These are phyloP conservation scores for Calliopsis andreniformis DNA, from an alignment of 1,140 invertebrate species.

Conservation along the genomic window DNA sequence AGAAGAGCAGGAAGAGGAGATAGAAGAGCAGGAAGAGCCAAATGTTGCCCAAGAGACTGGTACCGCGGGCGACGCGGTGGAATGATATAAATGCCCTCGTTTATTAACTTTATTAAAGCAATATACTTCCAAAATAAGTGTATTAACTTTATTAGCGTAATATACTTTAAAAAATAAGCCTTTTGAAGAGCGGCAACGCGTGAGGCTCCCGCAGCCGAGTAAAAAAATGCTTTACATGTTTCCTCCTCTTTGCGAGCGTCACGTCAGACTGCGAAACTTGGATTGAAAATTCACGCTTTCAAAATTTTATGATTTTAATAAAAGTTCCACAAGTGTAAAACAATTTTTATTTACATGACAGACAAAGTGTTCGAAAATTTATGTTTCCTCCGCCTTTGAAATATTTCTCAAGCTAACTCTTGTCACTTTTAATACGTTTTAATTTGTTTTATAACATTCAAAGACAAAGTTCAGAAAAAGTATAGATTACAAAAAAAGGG, in stretches of 20 bases:
- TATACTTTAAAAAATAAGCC: constrained; percentile 46
- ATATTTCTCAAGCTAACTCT: no score
- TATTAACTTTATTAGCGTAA: constrained; percentile 54
- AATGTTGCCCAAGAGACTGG: constrained; percentile 41
- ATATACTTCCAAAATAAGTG: constrained; percentile 44
- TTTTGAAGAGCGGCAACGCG: neutral
- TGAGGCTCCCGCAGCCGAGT: constrained; percentile 2
- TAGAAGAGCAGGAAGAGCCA: constrained; percentile 20
- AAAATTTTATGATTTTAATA: constrained; percentile 10
- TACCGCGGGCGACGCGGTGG: constrained; percentile 5
- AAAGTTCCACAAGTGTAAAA: constrained; percentile 6
- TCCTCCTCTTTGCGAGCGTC: no score
- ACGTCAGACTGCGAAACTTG: no score
- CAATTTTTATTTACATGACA: neutral
- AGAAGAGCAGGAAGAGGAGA: constrained; percentile 17
- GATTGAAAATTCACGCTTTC: neutral
- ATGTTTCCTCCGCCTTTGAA: neutral
- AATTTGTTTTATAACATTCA: no score
- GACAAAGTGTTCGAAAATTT: neutral
- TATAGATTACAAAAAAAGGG: neutral
- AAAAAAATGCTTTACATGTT: neutral
- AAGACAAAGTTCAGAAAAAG: neutral
- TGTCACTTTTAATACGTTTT: no score
- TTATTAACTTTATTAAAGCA: constrained; percentile 60
- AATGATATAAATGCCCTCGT: constrained; percentile 61